Evolutionary conservation across 2,113 vertebrate genomes (phyloP), one percentile per base, ranked within the genome.

Genomic region (Romanogobio albipinnatus): DNA sequence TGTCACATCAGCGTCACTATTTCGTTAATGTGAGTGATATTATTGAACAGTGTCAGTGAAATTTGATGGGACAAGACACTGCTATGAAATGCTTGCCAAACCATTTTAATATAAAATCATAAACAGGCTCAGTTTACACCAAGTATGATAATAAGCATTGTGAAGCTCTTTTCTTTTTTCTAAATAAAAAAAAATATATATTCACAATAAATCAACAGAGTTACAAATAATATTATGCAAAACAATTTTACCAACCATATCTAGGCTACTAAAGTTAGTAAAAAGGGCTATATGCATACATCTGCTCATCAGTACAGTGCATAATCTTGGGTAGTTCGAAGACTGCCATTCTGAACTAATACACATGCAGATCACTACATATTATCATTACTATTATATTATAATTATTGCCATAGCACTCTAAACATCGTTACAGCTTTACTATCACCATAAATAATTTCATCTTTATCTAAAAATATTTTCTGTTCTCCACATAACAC

Each of bases 351-450:
- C 87, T 87, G 70, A 89, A 92, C 92, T 91, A 93, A 91, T 88
- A 90, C 79, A 93, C 95, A 94, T 95, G 94, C 93, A 66, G 90
- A 91, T 91, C 64, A 90, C 90, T 93, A 92, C 76, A 76, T 49
- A 45, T 78, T 61, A 79, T 62, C 33, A 75, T 61, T 79, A 83
- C 74, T 29, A 33, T 81, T 66, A 70, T 62, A 82, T 73, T 84
- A 82, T 64, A 85, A 77, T 93, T 94, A 93, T 94, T 95, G 94
- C 94, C 89, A 88, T 92, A 90, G 90, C 85, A 85, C 89, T 90
- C 56, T 90, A 89, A 91, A 93, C 92, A 90, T 56, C 43, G 29
- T 83, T 88, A 87, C 26, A 89, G 85, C 58, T 89, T 87, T 87
- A 87, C 89, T 92, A 91, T 88, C 81, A 88, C 90, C 91, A 92